phyloP scores from a whole-genome alignment of 2,113 vertebrate species.

The Ploceus nigricollis region DNA sequence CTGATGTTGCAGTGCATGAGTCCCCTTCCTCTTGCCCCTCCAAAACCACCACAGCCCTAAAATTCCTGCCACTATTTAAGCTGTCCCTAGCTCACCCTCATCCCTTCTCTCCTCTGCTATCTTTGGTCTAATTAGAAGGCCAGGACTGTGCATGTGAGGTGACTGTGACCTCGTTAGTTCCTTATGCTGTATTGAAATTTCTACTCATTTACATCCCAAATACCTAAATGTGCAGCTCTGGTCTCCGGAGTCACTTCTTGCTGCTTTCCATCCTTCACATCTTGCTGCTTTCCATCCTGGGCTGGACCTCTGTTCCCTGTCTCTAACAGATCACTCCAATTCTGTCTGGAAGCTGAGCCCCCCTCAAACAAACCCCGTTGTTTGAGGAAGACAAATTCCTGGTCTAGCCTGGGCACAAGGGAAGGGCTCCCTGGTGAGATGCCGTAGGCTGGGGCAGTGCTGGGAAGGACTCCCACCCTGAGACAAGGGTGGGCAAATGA shows the following conservation, averaged over 20 bases:
- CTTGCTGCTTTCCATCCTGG: not conserved
- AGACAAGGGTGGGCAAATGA: not conserved
- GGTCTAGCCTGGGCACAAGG: not conserved
- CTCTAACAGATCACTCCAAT: rapidly evolving
- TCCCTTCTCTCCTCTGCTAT: not conserved
- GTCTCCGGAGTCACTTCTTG: not conserved
- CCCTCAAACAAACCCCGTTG: not conserved
- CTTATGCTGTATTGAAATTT: conserved; percentile 3
- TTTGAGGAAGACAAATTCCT: not conserved
- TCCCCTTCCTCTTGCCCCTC: not conserved
- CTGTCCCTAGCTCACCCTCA: not conserved
- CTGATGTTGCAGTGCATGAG: not conserved
- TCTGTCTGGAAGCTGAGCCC: not conserved
- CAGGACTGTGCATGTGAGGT: not conserved
- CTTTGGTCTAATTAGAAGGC: conserved; percentile 47
- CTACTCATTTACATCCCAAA: conserved; percentile 39
- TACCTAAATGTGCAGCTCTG: not conserved
- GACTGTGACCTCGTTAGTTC: conserved; percentile 55
- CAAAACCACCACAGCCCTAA: not conserved
- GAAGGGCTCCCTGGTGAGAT: not conserved
- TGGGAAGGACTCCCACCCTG: rapidly evolving
- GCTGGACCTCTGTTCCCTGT: not conserved
- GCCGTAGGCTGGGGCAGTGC: not conserved
- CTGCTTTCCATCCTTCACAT: not conserved
- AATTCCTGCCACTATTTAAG: not conserved